Conservation (phyloP, 2,888 invertebrate genomes). For the Syritta pipiens region DNA sequence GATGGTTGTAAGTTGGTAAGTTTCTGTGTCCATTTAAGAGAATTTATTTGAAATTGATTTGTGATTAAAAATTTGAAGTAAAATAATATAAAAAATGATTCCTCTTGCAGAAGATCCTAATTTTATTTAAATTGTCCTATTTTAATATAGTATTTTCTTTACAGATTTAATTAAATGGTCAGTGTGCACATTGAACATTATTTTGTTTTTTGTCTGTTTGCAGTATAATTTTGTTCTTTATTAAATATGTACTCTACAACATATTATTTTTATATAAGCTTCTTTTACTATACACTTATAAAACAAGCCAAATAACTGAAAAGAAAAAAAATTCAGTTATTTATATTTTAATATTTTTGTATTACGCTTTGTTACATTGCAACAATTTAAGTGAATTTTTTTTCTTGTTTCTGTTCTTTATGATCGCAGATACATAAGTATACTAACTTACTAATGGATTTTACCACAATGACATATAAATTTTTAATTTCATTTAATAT, state of each 20-base stretch:
- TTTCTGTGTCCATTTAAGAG: too few species aligned
- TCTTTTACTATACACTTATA: conserved; percentile 38
- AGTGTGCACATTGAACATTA: conserved; percentile 55
- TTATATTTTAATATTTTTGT: background rate
- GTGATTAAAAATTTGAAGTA: background rate
- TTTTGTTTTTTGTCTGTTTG: conserved; percentile 37
- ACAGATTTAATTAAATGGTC: conserved; percentile 62
- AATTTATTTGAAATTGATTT: conserved; percentile 13
- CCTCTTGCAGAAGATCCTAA: background rate
- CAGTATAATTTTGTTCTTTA: conserved; percentile 1
- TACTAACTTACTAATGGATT: background rate
- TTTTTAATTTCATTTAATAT: conserved; percentile 9
- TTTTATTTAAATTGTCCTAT: conserved; percentile 43
- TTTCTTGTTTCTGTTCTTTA: background rate
- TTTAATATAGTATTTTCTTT: conserved; percentile 23
- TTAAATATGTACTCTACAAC: conserved; percentile 13
- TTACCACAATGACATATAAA: too few species aligned
- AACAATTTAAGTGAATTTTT: conserved; percentile 15
- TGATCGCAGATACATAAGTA: conserved; percentile 11
- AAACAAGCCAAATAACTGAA: conserved; percentile 27
- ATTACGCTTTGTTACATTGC: conserved; percentile 26
- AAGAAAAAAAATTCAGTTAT: conserved; percentile 9
- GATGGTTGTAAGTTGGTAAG: conserved; percentile 9
- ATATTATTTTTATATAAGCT: conserved; percentile 33
- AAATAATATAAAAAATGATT: conserved; percentile 5